Evolutionary conservation across 2,888 invertebrate genomes (phyloP).

Genomic region (Bedellia somnulentella): DNA sequence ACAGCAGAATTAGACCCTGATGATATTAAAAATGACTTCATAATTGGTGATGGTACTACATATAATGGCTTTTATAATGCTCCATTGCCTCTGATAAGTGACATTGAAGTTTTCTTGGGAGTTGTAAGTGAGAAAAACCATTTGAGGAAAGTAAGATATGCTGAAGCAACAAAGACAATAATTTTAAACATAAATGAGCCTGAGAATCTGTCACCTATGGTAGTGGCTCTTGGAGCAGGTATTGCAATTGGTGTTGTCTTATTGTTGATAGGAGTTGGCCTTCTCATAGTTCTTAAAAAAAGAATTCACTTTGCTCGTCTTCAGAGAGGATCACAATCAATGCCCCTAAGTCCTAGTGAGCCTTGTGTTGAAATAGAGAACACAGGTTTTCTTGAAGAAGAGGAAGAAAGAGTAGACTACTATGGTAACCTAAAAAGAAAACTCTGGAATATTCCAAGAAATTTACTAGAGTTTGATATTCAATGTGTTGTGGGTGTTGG

Average conservation of each 20-base stretch:
- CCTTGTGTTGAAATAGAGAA: slow-evolving; percentile 82
- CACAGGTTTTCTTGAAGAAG: slow-evolving; percentile 75
- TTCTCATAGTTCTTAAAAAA: slow-evolving; percentile 63
- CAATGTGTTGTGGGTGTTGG: slow-evolving; percentile 72
- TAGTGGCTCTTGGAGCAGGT: slow-evolving; percentile 56
- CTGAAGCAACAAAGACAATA: slow-evolving; percentile 56
- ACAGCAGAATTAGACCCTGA: slow-evolving; percentile 76
- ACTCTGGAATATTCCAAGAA: slow-evolving; percentile 73
- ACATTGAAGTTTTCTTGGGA: slow-evolving; percentile 71
- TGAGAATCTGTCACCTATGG: slow-evolving; percentile 44
- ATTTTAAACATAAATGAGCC: slow-evolving; percentile 54
- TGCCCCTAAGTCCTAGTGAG: slow-evolving; percentile 75
- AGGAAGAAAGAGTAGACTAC: slow-evolving; percentile 67
- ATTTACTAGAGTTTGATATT: slow-evolving; percentile 70
- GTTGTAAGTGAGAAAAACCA: slow-evolving; percentile 70
- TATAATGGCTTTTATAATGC: slow-evolving; percentile 80
- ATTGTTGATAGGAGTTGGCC: slow-evolving; percentile 64
- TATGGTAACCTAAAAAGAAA: slow-evolving; percentile 76
- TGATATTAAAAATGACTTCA: slow-evolving; percentile 67
- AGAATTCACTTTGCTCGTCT: slow-evolving; percentile 43
- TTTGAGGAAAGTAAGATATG: slow-evolving; percentile 67
- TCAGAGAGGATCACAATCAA: slow-evolving; percentile 47
- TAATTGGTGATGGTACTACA: slow-evolving; percentile 72
- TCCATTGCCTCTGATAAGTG: slow-evolving; percentile 64
- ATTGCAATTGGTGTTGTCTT: slow-evolving; percentile 75